Evolutionary conservation across 2,113 vertebrate species (phyloP).

Genomic region (Motacilla tschutschensis): DNA sequence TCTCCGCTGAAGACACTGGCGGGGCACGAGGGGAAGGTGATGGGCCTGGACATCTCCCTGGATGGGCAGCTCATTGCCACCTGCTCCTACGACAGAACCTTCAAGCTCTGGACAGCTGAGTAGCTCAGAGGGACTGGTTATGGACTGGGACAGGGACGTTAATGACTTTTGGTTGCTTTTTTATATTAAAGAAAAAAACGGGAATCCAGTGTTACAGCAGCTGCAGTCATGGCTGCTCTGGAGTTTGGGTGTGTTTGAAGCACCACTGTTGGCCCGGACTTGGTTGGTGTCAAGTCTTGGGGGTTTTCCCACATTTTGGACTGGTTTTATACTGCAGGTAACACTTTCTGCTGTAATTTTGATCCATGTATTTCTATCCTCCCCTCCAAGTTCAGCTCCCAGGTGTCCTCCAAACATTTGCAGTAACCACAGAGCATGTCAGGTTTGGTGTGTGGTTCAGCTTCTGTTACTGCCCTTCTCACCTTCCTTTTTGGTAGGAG

Average conservation of each 20-base stretch:
- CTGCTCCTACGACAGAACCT: slow-evolving; percentile 94
- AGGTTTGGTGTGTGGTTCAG: not conserved
- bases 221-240: not conserved
- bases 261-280: not conserved
- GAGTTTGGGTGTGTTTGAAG: not conserved
- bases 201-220: not conserved
- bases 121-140: slow-evolving; percentile 38
- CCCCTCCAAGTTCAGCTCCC: not conserved
- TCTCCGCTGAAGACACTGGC: slow-evolving; percentile 93
- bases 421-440: not conserved
- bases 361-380: not conserved
- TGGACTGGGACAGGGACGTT: not conserved
- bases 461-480: not conserved
- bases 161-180: not conserved
- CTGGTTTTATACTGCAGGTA: not conserved
- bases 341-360: not conserved
- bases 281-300: not conserved
- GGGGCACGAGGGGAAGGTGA: slow-evolving; percentile 96
- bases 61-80: slow-evolving; percentile 95
- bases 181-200: not conserved
- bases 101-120: slow-evolving; percentile 95
- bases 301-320: not conserved
- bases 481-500: not conserved
- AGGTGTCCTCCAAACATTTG: not conserved
- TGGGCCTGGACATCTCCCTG: slow-evolving; percentile 92